phyloP scores from a whole-genome alignment of 2,113 vertebrate species.

The Pituophis catenifer region DNA sequence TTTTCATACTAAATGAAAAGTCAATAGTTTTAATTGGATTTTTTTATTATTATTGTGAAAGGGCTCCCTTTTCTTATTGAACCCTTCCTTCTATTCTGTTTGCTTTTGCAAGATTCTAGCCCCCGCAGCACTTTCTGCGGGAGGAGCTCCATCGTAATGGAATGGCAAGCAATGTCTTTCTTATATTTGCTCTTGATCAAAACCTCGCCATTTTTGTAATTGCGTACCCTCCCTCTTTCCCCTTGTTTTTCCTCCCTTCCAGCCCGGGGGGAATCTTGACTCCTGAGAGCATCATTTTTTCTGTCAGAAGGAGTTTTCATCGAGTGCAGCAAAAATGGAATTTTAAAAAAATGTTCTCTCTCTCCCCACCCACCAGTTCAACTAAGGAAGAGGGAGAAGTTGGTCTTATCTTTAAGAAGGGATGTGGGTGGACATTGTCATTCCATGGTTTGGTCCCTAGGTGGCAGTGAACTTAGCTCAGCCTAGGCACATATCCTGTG shows the following conservation, averaged over 20 bases:
- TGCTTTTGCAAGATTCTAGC: constrained; percentile 12
- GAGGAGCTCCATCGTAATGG: constrained; percentile 8
- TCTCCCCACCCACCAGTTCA: constrained; percentile 9
- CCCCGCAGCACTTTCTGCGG: constrained; percentile 16
- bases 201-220: constrained; percentile 3
- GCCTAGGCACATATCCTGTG: background rate
- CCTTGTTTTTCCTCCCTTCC: background rate
- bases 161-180: background rate
- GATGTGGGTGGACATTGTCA: background rate
- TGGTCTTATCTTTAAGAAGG: background rate
- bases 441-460: background rate
- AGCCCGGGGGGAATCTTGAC: background rate
- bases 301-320: constrained; percentile 3
- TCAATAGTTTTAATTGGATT: constrained; percentile 16
- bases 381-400: background rate
- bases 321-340: background rate
- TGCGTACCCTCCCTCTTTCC: background rate
- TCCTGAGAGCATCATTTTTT: constrained; percentile 14
- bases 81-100: background rate
- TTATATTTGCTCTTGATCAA: constrained; percentile 20
- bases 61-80: background rate
- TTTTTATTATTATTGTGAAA: constrained; percentile 14
- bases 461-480: background rate
- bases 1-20: constrained; percentile 39
- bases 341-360: background rate